Percentiles rank a stretch among this genome's conserved stretches.
Evolutionary conservation across 23 tunicate species (phyloP).

Genomic region (Botrylloides violaceus): DNA sequence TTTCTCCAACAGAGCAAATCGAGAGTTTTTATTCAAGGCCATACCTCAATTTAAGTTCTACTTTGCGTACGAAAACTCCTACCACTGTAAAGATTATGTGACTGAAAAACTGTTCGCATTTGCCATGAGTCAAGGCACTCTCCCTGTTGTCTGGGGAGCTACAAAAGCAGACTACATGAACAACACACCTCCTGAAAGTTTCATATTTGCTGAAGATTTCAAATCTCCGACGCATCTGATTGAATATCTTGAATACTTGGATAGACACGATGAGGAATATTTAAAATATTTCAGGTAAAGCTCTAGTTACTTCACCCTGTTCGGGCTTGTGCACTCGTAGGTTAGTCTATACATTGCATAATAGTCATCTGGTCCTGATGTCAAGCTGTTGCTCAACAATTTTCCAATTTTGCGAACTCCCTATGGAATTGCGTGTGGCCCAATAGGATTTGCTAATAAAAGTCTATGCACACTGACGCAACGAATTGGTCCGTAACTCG

Average conservation of each 20-base stretch:
- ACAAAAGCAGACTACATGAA: conserved; percentile 41
- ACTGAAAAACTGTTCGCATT: conserved; percentile 66
- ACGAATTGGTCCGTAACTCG: too few relatives aligned
- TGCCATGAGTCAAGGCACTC: conserved; percentile 35
- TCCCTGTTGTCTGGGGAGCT: conserved; percentile 72
- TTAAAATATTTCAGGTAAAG: conserved; percentile 33
- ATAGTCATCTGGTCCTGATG: too few relatives aligned
- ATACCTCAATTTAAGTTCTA: conserved; percentile 53
- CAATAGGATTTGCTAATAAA: too few relatives aligned
- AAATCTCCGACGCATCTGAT: conserved; percentile 29
- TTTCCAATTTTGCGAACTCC: too few relatives aligned
- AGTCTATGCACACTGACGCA: too few relatives aligned
- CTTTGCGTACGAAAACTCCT: conserved; percentile 64
- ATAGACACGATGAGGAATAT: conserved; percentile 38
- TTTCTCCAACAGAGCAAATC: conserved; percentile 14
- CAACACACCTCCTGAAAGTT: conserved; percentile 42
- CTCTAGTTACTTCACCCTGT: too few relatives aligned
- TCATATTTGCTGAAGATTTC: conserved; percentile 49
- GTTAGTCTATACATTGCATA: too few relatives aligned
- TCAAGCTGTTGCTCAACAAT: too few relatives aligned
- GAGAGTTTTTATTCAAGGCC: conserved; percentile 8
- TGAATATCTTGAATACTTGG: conserved; percentile 35
- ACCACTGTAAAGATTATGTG: conserved; percentile 63
- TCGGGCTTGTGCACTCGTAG: too few relatives aligned
- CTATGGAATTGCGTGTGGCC: too few relatives aligned